phyloP scores from a whole-genome alignment of 2,113 vertebrate species.

The Oncorhynchus nerka region DNA sequence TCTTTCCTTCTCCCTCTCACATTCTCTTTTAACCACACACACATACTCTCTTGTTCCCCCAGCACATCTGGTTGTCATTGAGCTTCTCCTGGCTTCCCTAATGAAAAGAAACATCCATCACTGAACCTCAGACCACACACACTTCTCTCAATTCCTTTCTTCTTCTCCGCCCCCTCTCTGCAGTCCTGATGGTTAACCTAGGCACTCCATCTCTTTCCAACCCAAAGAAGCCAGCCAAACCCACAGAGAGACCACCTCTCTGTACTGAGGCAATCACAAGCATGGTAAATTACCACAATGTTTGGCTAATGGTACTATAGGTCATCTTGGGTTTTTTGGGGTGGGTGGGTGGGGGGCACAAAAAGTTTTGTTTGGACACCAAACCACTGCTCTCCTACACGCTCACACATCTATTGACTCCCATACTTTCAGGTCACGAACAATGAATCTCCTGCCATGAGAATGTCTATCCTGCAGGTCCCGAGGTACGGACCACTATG shows the following conservation, averaged over 20 bases:
- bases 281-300: no score
- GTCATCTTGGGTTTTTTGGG: no score
- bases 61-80: slow-evolving; percentile 64
- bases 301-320: no score
- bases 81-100: slow-evolving; percentile 27
- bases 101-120: slow-evolving; percentile 18
- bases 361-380: not conserved
- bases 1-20: not conserved
- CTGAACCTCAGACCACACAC: slow-evolving; percentile 17
- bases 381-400: not conserved
- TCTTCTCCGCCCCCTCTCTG: not conserved
- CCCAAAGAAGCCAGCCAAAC: not conserved
- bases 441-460: not conserved
- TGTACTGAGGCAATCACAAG: not conserved
- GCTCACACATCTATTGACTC: no score
- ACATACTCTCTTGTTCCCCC: slow-evolving; percentile 33
- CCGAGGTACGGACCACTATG: not conserved
- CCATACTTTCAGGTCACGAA: not conserved
- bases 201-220: not conserved
- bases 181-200: slow-evolving; percentile 11
- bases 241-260: not conserved
- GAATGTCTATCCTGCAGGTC: not conserved
- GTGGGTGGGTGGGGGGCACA: no score
- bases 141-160: not conserved
- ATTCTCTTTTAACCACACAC: not conserved